Conservation (phyloP, 2,888 invertebrate genomes). For the Suillia variegata region DNA sequence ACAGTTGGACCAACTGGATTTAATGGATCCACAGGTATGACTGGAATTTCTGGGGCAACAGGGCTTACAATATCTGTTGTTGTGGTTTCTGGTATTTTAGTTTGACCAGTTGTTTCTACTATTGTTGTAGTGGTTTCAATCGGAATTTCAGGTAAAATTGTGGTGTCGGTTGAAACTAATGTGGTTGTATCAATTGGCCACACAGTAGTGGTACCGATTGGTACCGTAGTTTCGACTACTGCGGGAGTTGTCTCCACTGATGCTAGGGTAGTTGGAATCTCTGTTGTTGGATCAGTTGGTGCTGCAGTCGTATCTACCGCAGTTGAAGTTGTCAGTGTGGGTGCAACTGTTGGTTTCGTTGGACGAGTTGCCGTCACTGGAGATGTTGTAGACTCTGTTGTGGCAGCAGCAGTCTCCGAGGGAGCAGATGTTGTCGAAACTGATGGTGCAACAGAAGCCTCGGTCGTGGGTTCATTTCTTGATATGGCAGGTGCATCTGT, state of each 20-base stretch:
- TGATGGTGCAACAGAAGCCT: slow-evolving; percentile 5
- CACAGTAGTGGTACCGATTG: background rate
- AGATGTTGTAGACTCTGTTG: background rate
- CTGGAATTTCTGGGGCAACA: slow-evolving; percentile 19
- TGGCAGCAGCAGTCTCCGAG: slow-evolving; percentile 4
- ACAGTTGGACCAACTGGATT: slow-evolving; percentile 12
- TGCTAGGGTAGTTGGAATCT: background rate
- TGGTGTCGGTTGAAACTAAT: too few relatives aligned
- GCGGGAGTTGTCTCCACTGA: background rate
- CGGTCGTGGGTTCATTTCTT: background rate
- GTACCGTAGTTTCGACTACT: background rate
- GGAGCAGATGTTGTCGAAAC: background rate
- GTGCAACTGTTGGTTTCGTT: background rate
- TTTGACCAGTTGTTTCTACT: slow-evolving; percentile 15
- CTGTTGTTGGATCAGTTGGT: too few relatives aligned
- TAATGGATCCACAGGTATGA: slow-evolving; percentile 8
- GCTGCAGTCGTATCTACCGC: background rate
- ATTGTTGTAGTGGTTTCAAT: slow-evolving; percentile 14
- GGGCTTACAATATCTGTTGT: slow-evolving; percentile 8
- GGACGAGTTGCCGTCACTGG: background rate
- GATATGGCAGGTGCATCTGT: background rate
- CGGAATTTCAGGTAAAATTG: slow-evolving; percentile 12
- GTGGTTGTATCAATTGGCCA: background rate
- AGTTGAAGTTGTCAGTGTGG: background rate
- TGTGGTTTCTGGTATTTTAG: slow-evolving; percentile 23